Conservation (phyloP, 2,888 invertebrate species). For the Xestia xanthographa region DNA sequence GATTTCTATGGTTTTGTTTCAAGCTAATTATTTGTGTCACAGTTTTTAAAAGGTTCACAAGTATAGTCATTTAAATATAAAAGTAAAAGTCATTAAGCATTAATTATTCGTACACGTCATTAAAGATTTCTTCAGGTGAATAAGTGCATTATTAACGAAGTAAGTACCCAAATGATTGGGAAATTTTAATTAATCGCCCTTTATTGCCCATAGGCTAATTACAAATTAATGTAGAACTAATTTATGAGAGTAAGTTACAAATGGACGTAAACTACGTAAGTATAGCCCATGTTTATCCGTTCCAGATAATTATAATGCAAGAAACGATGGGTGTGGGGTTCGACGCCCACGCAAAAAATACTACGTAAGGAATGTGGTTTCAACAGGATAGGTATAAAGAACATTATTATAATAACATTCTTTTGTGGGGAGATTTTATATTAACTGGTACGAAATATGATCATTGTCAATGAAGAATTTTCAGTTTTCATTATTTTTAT, state of each 20-base stretch:
- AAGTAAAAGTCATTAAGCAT: neutral
- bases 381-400: constrained; percentile 52
- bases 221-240: constrained; percentile 53
- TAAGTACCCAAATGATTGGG: constrained; percentile 20
- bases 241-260: constrained; percentile 54
- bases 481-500: neutral
- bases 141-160: constrained; percentile 19
- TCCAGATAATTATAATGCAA: constrained; percentile 71
- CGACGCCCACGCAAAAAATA: constrained; percentile 70
- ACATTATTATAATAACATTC: constrained; percentile 39
- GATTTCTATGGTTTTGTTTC: neutral
- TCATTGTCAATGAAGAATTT: neutral
- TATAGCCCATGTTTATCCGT: constrained; percentile 69
- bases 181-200: constrained; percentile 40
- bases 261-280: constrained; percentile 41
- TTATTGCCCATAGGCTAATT: constrained; percentile 34
- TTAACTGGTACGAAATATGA: constrained; percentile 1
- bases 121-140: constrained; percentile 19
- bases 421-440: constrained; percentile 23
- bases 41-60: neutral
- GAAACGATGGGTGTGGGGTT: constrained; percentile 68
- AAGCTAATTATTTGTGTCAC: neutral
- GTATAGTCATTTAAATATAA: neutral
- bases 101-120: constrained; percentile 19
- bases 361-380: constrained; percentile 63